phyloP scores from a whole-genome alignment of 2,113 vertebrate genomes.

The Rhegmatorhina hoffmannsi region DNA sequence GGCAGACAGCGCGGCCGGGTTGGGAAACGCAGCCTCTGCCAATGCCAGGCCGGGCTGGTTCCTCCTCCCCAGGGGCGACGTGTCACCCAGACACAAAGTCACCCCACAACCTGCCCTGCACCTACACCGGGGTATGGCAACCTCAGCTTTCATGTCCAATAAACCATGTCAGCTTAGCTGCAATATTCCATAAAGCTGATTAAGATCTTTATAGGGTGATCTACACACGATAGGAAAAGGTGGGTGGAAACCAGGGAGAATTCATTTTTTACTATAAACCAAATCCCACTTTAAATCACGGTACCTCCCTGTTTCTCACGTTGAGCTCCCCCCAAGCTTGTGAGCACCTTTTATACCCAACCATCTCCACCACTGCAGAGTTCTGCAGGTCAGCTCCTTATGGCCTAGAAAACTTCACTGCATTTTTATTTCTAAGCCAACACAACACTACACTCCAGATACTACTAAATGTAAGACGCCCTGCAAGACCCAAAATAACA shows the following conservation, averaged over 20 bases:
- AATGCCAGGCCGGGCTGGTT: not conserved
- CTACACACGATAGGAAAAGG: not conserved
- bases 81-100: not conserved
- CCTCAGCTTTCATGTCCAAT: not conserved
- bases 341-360: not conserved
- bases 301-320: not conserved
- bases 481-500: not conserved
- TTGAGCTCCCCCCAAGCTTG: not conserved
- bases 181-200: not conserved
- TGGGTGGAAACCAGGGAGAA: not conserved
- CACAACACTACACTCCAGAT: not conserved
- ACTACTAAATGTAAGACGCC: not conserved
- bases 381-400: not conserved
- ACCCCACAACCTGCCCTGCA: not conserved
- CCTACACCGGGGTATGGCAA: rapidly evolving
- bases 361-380: not conserved
- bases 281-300: not conserved
- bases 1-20: rapidly evolving
- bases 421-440: not conserved
- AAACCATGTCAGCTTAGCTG: not conserved
- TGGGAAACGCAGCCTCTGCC: not conserved
- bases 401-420: rapidly evolving
- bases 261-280: not conserved
- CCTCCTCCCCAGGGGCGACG: not conserved
- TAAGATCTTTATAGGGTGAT: not conserved